A percentile compares a stretch with the other conserved stretches of the same genome.
phyloP scores from a whole-genome alignment of 1,140 invertebrate species.

The Drosophila arizonae region DNA sequence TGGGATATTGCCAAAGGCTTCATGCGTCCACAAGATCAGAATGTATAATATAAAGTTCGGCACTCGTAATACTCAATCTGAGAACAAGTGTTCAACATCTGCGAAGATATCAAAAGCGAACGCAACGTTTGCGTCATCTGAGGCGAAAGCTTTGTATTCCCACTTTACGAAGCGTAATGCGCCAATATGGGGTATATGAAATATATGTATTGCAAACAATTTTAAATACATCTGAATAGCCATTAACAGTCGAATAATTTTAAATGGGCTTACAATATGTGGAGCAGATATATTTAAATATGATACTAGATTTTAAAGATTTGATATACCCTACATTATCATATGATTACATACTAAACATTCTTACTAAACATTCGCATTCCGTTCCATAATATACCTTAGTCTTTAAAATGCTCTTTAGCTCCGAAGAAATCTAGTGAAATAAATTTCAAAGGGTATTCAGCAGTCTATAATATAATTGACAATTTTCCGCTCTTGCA shows the following conservation, averaged over 20 bases:
- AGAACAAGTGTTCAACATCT: conserved; percentile 26
- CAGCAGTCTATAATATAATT: too few species aligned
- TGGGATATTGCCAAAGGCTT: conserved; percentile 25
- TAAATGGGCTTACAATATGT: background rate
- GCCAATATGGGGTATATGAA: background rate
- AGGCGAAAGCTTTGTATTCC: conserved; percentile 1
- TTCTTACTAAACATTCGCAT: background rate
- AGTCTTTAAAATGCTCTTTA: too few species aligned
- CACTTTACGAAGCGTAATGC: background rate
- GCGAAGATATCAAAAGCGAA: conserved; percentile 11
- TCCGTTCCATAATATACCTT: too few species aligned
- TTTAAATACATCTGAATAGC: background rate
- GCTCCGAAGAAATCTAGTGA: too few species aligned
- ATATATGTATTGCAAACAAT: background rate
- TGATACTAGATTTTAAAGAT: too few species aligned
- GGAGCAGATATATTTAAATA: too few species aligned
- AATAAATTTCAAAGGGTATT: background rate
- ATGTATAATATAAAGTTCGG: background rate
- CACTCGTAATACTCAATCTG: conserved; percentile 12
- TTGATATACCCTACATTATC: too few species aligned
- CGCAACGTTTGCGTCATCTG: conserved; percentile 28
- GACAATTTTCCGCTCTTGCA: background rate
- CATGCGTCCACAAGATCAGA: conserved; percentile 12
- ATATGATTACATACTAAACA: background rate
- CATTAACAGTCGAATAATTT: background rate